Evolutionary conservation across 2,797 vertebrate genomes (phyloP).

Genomic region (Mormyrops attenuatus): DNA sequence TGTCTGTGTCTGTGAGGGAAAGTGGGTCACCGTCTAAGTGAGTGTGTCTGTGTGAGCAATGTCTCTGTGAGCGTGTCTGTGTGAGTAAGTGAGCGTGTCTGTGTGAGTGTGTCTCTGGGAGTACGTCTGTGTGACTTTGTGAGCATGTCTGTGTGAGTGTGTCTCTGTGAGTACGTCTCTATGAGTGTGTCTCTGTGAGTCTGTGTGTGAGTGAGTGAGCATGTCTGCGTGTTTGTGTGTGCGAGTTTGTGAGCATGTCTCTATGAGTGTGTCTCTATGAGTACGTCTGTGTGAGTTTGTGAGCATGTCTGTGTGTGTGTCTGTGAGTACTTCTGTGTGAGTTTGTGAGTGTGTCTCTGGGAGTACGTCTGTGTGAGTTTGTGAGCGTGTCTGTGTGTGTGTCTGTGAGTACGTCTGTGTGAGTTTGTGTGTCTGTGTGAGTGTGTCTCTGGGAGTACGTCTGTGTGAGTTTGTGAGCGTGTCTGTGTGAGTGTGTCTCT

Average conservation of each 20-base stretch:
- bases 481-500: too few relatives aligned
- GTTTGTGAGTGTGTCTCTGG: neutral
- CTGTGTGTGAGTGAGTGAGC: neutral
- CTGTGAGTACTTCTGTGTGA: neutral
- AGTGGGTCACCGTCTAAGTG: constrained; percentile 17
- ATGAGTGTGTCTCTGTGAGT: neutral
- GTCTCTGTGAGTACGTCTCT: too few relatives aligned
- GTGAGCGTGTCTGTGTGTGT: constrained; percentile 22
- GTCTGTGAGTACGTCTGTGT: constrained; percentile 17
- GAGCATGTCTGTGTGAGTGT: constrained; percentile 20
- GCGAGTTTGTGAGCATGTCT: constrained; percentile 22
- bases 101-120: constrained; percentile 23
- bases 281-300: constrained; percentile 13
- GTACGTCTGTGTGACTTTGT: constrained; percentile 19
- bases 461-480: too few relatives aligned
- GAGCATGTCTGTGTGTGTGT: constrained; percentile 15
- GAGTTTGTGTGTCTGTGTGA: too few relatives aligned
- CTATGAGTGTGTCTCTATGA: too few relatives aligned
- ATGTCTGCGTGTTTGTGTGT: too few relatives aligned
- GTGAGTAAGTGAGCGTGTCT: neutral
- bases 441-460: too few relatives aligned
- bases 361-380: neutral
- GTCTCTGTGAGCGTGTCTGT: neutral
- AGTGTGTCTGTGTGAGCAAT: neutral
- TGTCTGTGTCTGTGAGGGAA: constrained; percentile 19